These are phyloP conservation scores for Apodemia hepburni DNA, from an alignment of 2,888 invertebrate genomes.

Conservation along the genomic window DNA sequence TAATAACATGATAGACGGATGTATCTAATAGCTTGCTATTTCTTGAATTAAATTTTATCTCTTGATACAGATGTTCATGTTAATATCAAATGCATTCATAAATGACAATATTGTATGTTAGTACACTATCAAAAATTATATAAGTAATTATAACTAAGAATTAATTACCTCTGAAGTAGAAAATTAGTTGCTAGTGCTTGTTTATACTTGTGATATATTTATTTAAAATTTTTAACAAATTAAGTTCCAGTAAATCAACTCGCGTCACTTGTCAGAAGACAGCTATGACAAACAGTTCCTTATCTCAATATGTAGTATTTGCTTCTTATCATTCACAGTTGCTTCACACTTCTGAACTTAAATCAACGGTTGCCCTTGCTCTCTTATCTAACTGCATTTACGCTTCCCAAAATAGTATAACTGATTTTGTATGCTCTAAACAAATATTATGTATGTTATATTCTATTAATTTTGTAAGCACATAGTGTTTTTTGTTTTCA, in stretches of 20 bases:
- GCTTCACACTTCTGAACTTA: constrained; percentile 12
- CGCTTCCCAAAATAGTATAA: constrained; percentile 12
- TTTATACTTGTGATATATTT: constrained; percentile 21
- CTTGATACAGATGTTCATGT: neutral
- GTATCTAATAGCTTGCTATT: neutral
- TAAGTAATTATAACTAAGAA: constrained; percentile 17
- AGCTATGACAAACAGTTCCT: constrained; percentile 8
- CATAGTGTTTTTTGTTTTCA: constrained; percentile 12
- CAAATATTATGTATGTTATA: constrained; percentile 15
- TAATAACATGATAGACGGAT: constrained; percentile 18
- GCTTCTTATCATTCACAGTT: constrained; percentile 18
- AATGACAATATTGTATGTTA: constrained; percentile 21
- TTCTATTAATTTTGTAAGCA: constrained; percentile 17
- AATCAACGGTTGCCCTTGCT: constrained; percentile 13
- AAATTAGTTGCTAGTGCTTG: constrained; percentile 16
- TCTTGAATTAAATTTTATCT: neutral
- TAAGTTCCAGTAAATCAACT: constrained; percentile 1
- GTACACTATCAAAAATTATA: constrained; percentile 13
- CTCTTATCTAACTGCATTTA: constrained; percentile 23
- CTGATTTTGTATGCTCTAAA: constrained; percentile 11
- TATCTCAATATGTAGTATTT: constrained; percentile 21
- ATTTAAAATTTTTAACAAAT: constrained; percentile 14
- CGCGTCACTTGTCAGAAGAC: constrained; percentile 4
- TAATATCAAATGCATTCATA: constrained; percentile 16
- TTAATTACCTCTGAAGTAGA: constrained; percentile 19